These are phyloP conservation scores for Phyllotis vaccarum DNA, from an alignment of 2,797 vertebrate species.

Conservation along the genomic window DNA sequence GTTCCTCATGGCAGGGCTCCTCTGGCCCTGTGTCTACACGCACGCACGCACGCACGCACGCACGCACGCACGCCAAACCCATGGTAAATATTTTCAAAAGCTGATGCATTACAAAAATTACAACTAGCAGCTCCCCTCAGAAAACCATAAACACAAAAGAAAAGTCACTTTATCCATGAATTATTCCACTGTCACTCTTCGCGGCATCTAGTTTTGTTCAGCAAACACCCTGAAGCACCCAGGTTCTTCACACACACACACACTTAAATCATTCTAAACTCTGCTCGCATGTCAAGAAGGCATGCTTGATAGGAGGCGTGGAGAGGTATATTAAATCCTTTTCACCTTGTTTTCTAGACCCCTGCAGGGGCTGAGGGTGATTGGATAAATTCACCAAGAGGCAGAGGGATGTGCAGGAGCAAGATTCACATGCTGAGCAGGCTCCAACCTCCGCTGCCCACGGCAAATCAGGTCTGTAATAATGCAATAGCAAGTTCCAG, in stretches of 20 bases:
- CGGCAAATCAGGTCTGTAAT: background rate
- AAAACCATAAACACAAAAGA: background rate
- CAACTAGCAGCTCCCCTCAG: background rate
- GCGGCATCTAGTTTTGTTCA: background rate
- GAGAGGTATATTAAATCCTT: background rate
- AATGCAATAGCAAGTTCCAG: background rate
- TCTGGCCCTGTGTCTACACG: too few species aligned
- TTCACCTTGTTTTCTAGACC: background rate
- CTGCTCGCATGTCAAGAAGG: conserved; percentile 10
- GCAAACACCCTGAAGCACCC: background rate
- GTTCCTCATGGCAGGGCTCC: rapidly evolving
- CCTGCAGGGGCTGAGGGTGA: background rate
- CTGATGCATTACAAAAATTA: background rate
- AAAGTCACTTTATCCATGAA: background rate
- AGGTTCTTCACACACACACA: background rate
- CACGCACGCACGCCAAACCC: background rate
- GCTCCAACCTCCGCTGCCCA: background rate
- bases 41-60: background rate
- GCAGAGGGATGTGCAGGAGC: background rate
- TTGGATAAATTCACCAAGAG: background rate
- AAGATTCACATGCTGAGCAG: background rate
- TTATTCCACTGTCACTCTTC: background rate
- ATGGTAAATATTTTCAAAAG: background rate
- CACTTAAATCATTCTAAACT: background rate
- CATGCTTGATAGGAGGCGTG: background rate